phyloP scores from a whole-genome alignment of 2,797 vertebrate genomes.

The Chaetodon trifasciatus region DNA sequence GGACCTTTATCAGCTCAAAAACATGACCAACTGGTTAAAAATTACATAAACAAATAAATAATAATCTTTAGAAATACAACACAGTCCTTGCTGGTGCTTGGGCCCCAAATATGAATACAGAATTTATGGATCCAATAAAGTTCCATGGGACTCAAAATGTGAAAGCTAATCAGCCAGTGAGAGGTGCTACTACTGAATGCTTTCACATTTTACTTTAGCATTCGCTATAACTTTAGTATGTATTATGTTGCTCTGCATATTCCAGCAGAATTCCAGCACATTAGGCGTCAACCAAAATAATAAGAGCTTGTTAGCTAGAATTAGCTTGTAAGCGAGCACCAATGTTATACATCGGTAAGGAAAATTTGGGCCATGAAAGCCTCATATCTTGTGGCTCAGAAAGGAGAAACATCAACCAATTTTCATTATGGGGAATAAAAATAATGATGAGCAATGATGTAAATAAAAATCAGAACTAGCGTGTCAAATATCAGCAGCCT shows the following conservation, averaged over 20 bases:
- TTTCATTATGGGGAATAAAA: too few species aligned
- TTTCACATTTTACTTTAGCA: neutral
- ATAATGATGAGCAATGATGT: neutral
- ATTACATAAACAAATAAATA: too few species aligned
- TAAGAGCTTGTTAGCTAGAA: neutral
- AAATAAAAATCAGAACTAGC: neutral
- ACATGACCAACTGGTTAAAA: too few species aligned
- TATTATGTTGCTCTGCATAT: neutral
- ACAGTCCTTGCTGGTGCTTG: too few species aligned
- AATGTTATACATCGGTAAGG: neutral
- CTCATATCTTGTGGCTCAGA: neutral
- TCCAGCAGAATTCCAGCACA: neutral
- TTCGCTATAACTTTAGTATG: neutral
- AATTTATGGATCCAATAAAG: neutral
- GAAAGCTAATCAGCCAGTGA: neutral
- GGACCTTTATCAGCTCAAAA: too few species aligned
- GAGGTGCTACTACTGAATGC: neutral
- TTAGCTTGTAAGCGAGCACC: neutral
- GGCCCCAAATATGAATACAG: neutral
- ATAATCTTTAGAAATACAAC: too few species aligned
- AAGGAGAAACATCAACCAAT: neutral
- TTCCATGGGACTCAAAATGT: neutral
- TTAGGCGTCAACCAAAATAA: neutral
- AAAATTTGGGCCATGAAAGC: neutral
- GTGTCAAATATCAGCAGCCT: neutral